phyloP scores from a whole-genome alignment of 1,140 invertebrate genomes.

The Drosophila takahashii region DNA sequence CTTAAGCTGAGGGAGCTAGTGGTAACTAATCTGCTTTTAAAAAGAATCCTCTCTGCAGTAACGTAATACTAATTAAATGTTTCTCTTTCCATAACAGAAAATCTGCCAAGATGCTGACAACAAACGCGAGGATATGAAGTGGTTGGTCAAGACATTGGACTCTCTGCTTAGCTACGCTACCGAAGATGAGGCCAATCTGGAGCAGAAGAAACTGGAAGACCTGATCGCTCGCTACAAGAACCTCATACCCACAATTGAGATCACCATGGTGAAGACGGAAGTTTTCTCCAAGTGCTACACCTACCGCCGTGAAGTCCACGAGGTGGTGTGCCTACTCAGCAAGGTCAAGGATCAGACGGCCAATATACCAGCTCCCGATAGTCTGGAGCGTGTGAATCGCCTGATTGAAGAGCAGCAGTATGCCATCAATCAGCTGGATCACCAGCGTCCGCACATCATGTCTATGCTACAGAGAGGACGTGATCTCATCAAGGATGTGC shows the following conservation, averaged over 20 bases:
- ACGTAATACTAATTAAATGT: not conserved
- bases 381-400: slow-evolving; percentile 90
- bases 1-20: slow-evolving; percentile 86
- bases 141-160: slow-evolving; percentile 96
- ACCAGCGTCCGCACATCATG: slow-evolving; percentile 93
- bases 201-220: slow-evolving; percentile 92
- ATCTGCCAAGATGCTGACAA: slow-evolving; percentile 95
- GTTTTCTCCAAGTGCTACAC: slow-evolving; percentile 96
- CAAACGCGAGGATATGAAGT: slow-evolving; percentile 96
- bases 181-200: slow-evolving; percentile 90
- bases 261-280: slow-evolving; percentile 96
- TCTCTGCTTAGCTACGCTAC: slow-evolving; percentile 92
- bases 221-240: slow-evolving; percentile 95
- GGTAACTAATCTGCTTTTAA: slow-evolving; percentile 84
- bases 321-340: slow-evolving; percentile 91
- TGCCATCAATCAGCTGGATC: slow-evolving; percentile 92
- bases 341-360: slow-evolving; percentile 91
- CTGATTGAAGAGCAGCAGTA: slow-evolving; percentile 92
- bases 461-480: slow-evolving; percentile 96
- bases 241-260: slow-evolving; percentile 95
- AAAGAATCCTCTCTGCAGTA: not conserved
- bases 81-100: slow-evolving; percentile 86
- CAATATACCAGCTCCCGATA: slow-evolving; percentile 88
- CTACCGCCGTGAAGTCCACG: slow-evolving; percentile 94
- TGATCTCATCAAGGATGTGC: slow-evolving; percentile 93